These are phyloP conservation scores for Micropterix aruncella DNA, from an alignment of 2,888 invertebrate species.

Conservation along the genomic window DNA sequence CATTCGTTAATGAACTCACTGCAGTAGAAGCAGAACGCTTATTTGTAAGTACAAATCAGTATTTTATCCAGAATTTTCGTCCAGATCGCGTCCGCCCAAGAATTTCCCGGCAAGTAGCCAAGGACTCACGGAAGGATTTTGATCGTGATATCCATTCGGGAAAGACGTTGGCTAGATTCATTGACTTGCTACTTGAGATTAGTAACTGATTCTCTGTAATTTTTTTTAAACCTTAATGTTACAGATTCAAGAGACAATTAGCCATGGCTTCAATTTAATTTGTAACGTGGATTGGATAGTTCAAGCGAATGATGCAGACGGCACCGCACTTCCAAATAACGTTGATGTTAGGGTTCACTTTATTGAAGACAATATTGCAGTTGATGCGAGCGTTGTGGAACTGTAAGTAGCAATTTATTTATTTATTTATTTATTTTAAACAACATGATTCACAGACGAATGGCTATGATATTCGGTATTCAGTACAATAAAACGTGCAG, in stretches of 20 bases:
- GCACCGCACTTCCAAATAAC: conserved; percentile 22
- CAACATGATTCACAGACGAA: no score
- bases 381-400: conserved; percentile 33
- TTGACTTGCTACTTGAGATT: no score
- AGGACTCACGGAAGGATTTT: no score
- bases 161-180: not conserved
- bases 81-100: no score
- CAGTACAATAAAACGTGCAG: no score
- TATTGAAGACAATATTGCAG: conserved; percentile 35
- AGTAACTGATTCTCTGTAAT: not conserved
- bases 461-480: no score
- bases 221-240: conserved; percentile 8
- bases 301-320: conserved; percentile 21
- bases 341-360: conserved; percentile 44
- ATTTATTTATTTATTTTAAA: no score
- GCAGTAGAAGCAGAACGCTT: conserved; percentile 23
- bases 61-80: no score
- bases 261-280: conserved; percentile 30
- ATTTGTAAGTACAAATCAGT: conserved; percentile 35
- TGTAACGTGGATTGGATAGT: conserved; percentile 45
- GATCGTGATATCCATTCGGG: no score
- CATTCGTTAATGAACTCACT: conserved; percentile 34
- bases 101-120: no score
- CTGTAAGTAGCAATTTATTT: no score
- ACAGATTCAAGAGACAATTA: conserved; percentile 40